Percentiles rank a stretch among this genome's conserved stretches.
Evolutionary conservation across 2,888 invertebrate species (phyloP).

Genomic region (Torymus auratus): DNA sequence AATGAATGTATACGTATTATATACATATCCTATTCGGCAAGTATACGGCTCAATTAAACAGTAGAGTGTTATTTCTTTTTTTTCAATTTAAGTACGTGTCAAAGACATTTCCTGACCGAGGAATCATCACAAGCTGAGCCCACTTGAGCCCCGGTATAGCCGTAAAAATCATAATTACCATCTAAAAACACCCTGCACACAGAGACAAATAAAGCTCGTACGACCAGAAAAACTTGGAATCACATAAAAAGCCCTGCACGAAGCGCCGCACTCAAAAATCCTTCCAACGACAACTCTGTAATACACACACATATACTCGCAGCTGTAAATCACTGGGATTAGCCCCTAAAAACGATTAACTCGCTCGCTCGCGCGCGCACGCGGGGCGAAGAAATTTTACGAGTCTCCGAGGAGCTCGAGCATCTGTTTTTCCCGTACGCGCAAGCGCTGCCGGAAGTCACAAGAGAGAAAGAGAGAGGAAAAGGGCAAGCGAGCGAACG

Average conservation of each 20-base stretch:
- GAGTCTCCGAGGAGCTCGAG: conserved; percentile 56
- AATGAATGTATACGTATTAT: too few relatives aligned
- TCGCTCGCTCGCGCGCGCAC: not conserved
- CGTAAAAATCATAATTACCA: too few relatives aligned
- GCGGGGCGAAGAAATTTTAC: conserved; percentile 53
- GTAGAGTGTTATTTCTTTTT: too few relatives aligned
- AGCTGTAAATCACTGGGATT: conserved; percentile 51
- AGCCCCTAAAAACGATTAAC: conserved; percentile 56
- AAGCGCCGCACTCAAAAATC: conserved; percentile 1
- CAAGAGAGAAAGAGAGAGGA: conserved; percentile 23
- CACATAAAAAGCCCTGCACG: not conserved
- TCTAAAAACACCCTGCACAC: too few relatives aligned
- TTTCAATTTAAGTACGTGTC: too few relatives aligned
- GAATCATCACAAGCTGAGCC: too few relatives aligned
- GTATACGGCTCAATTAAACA: too few relatives aligned
- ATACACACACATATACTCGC: not conserved
- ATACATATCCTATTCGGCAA: too few relatives aligned
- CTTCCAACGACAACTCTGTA: conserved; percentile 12
- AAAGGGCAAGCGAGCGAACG: too few relatives aligned
- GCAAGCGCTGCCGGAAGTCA: conserved; percentile 46
- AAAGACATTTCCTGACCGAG: too few relatives aligned
- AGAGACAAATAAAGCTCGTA: too few relatives aligned
- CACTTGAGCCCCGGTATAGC: too few relatives aligned
- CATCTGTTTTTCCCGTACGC: conserved; percentile 53
- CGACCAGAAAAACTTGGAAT: not conserved